phyloP scores from a whole-genome alignment of 2,797 vertebrate genomes.

The Synanceia verrucosa region DNA sequence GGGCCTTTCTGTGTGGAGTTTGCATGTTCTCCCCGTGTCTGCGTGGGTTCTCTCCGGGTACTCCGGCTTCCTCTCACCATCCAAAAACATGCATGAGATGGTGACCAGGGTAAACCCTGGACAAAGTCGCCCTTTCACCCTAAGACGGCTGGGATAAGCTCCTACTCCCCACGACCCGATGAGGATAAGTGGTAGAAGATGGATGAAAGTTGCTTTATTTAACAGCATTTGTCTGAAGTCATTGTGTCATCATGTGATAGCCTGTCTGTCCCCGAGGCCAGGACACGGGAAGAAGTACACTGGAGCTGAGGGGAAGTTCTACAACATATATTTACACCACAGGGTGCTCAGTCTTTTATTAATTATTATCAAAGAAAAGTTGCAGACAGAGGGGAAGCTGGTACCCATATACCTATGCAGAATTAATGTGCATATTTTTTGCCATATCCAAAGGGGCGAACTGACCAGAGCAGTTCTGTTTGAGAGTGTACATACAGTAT shows the following conservation, averaged over 20 bases:
- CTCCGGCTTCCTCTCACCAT: too few relatives aligned
- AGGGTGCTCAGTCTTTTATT: not conserved
- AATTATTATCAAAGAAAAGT: not conserved
- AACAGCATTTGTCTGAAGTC: conserved; percentile 15
- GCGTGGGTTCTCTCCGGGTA: too few relatives aligned
- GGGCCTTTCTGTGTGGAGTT: too few relatives aligned
- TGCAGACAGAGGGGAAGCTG: not conserved
- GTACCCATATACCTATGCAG: not conserved
- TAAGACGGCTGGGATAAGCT: too few relatives aligned
- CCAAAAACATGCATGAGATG: too few relatives aligned
- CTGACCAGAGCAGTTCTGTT: not conserved
- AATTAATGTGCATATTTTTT: not conserved
- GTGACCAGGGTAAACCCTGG: too few relatives aligned
- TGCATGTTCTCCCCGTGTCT: too few relatives aligned
- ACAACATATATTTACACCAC: not conserved
- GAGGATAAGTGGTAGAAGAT: too few relatives aligned
- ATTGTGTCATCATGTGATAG: conserved; percentile 11
- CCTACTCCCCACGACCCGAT: too few relatives aligned
- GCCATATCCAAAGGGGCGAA: not conserved
- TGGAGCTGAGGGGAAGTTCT: not conserved
- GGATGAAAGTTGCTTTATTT: conserved; percentile 5
- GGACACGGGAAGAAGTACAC: not conserved
- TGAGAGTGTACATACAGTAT: not conserved
- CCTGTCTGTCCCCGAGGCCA: not conserved
- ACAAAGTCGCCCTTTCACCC: too few relatives aligned